phyloP scores from a whole-genome alignment of 2,113 vertebrate species.

The Anhinga rufa region DNA sequence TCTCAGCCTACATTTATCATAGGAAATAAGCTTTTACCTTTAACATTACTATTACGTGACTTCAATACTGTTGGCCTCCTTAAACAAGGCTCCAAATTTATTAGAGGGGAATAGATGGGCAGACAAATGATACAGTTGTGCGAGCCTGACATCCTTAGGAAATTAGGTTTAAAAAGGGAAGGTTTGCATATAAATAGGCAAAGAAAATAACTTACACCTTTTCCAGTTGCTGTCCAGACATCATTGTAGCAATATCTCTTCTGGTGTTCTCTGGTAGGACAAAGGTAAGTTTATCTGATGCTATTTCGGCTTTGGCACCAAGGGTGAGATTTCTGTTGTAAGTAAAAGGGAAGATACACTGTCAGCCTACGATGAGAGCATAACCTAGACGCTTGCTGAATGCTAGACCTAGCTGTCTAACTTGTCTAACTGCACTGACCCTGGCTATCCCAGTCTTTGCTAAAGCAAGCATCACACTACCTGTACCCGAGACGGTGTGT shows the following conservation, averaged over 20 bases:
- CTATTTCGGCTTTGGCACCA: constrained; percentile 89
- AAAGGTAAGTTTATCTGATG: constrained; percentile 81
- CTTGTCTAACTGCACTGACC: not conserved
- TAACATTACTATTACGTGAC: not conserved
- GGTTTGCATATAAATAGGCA: not conserved
- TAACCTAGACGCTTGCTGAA: not conserved
- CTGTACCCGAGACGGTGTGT: not conserved
- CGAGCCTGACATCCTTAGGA: not conserved
- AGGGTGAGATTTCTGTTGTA: constrained; percentile 80
- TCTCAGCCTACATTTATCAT: not conserved
- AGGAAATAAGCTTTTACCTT: not conserved
- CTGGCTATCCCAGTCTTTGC: not conserved
- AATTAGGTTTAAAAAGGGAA: not conserved
- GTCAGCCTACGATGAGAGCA: not conserved
- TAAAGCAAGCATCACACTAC: not conserved
- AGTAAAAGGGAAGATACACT: constrained; percentile 1
- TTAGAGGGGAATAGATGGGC: not conserved
- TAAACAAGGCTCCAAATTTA: not conserved
- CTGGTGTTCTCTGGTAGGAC: constrained; percentile 64
- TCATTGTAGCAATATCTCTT: constrained; percentile 66
- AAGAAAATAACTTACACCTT: constrained; percentile 82
- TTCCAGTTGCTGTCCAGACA: constrained; percentile 46
- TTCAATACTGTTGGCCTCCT: not conserved
- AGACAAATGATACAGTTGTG: not conserved
- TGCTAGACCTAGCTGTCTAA: not conserved